These are phyloP conservation scores for Eonycteris spelaea DNA, from an alignment of 2,113 vertebrate species.

Conservation along the genomic window DNA sequence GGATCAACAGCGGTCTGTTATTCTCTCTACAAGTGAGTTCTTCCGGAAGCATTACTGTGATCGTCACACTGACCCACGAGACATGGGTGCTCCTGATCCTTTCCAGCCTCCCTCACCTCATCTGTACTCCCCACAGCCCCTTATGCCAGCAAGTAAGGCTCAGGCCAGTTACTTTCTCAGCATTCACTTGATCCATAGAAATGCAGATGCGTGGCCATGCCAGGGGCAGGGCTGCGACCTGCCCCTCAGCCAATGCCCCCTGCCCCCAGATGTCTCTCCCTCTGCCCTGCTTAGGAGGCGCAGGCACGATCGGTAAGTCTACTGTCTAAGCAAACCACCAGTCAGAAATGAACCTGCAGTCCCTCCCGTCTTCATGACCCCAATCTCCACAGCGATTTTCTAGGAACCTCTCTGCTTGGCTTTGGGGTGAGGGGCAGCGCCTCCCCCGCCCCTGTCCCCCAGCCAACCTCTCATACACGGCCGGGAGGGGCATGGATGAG, in stretches of 20 bases:
- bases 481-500: not conserved
- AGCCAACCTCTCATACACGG: not conserved
- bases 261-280: not conserved
- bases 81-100: not conserved
- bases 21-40: not conserved
- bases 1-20: not conserved
- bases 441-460: not conserved
- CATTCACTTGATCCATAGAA: not conserved
- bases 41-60: not conserved
- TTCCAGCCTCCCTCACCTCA: not conserved
- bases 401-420: not conserved
- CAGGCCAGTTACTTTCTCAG: not conserved
- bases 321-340: not conserved
- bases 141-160: not conserved
- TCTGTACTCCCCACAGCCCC: not conserved
- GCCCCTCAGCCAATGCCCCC: not conserved
- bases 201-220: not conserved
- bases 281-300: not conserved
- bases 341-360: not conserved
- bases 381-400: not conserved
- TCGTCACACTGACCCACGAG: not conserved
- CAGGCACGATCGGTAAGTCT: not conserved
- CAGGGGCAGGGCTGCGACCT: not conserved
- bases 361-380: rapidly evolving
- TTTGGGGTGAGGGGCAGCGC: not conserved